Evolutionary conservation across 2,888 invertebrate genomes (phyloP), one percentile per base, ranked within the genome.

Genomic region (Tromatobia lineatoria): DNA sequence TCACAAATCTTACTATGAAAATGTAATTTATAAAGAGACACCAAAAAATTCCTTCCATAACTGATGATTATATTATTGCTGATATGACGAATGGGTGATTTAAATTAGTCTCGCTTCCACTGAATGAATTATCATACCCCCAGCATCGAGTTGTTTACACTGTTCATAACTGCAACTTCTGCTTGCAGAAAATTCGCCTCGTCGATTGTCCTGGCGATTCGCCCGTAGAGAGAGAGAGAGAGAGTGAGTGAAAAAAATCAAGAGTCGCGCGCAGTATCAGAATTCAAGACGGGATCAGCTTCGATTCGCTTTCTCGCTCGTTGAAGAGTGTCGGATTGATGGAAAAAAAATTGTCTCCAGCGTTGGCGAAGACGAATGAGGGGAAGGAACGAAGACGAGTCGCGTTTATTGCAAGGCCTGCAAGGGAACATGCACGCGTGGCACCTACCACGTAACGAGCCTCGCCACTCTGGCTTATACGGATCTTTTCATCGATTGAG

Each of bases 231-330:
- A 11, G 54, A 15, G 20, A 25, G 25, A 45, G 15, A 77, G 20
- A 50, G 59, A 59, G 18, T 61, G 13, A 66, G 59, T 54, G 47
- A 69, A 47, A 64, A 34, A 80, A 67, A 73, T 52, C 25, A 70
- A 74, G 76, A 76, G 61, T 75, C 75, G 64, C 50, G 71, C 29
- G 52, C 75, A 13, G 74, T 70, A 71, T 81, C 50, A 69, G 76
- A 81, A 86, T 84, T 82, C 79, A 74, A 79, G 73, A 80, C 73
- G 80, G 67, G 73, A 77, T 80, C 77, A 69, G 66, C 80, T 83
- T 80, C 75, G 80, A 80, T 83, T 76, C 73, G 52, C 76, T 45
- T 45, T 71, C 61, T 70, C 57, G 29, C 75, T 67, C 64, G 50
- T 50, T 20, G 54, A 45, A 20, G 57, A 76, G 83, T 84, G 80